Conservation (phyloP, 2,888 invertebrate genomes). For the Epinotia nisella region DNA sequence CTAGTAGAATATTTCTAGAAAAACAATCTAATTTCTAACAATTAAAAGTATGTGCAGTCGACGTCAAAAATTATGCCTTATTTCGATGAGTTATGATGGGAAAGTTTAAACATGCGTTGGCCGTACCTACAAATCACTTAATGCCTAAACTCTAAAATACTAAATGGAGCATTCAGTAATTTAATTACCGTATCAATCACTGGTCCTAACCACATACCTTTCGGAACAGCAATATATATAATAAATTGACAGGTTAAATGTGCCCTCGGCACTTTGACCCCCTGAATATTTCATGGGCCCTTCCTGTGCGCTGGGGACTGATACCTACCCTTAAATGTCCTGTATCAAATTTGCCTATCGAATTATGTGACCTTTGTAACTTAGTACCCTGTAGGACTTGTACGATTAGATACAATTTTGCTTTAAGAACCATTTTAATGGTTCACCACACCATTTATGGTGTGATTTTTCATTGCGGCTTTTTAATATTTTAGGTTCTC, state of each 20-base stretch:
- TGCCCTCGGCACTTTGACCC: constrained; percentile 52
- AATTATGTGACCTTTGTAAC: constrained; percentile 38
- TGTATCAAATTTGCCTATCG: constrained; percentile 43
- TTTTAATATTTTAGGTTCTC: not conserved
- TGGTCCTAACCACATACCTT: constrained; percentile 18
- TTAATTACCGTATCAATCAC: constrained; percentile 28
- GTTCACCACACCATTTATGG: too few relatives aligned
- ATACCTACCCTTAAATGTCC: constrained; percentile 34
- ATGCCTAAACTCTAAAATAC: not conserved
- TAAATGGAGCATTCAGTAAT: not conserved
- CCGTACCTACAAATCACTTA: too few relatives aligned
- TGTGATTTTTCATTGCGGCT: not conserved
- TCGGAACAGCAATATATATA: constrained; percentile 34
- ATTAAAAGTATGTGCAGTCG: not conserved
- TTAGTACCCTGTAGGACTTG: not conserved
- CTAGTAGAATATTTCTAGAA: too few relatives aligned
- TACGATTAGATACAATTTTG: constrained; percentile 6
- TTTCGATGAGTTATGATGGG: too few relatives aligned
- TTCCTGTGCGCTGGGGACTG: constrained; percentile 41
- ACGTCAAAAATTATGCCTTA: too few relatives aligned
- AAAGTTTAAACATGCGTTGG: too few relatives aligned
- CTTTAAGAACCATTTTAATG: not conserved
- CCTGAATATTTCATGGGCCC: constrained; percentile 64
- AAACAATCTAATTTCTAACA: too few relatives aligned
- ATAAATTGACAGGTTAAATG: constrained; percentile 59